Base-by-base conservation (phyloP, 2,888 invertebrate species). In the Blastobasis adustella region DNA sequence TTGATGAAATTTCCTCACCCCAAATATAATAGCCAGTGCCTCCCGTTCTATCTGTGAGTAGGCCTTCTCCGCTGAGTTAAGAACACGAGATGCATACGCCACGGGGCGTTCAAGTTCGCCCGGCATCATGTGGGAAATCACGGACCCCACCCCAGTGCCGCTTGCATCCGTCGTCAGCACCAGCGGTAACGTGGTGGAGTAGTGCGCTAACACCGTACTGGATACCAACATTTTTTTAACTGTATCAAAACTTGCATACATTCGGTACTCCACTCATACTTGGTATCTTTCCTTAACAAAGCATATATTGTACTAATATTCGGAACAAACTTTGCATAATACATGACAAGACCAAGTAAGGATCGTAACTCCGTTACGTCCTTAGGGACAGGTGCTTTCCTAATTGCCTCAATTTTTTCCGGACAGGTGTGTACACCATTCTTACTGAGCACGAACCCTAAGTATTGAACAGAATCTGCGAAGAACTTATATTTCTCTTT, bases 341-440 rank as follows among this genome's bases (percentile, higher is more conserved):
- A 64, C 60, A 61, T 64, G 0, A 53, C 47, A 41, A 60, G 37
- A 0, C 62, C 62, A 8, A 63, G 45, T 41, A 63, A 66, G 0
- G 62, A 43, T 1, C 60, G 37, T n/a, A 62, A 37, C 23, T 66
- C 63, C 0, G 57, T 46, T 0, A 62, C 45, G 50, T 60, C 61
- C 0, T 45, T 56, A 1, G 58, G 60, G 6, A 46, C 36, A 1
- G 54, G 46, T 0, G 45, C 45, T 0, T 54, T 49, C 6, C 23
- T 47, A 5, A 60, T 59, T 4, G 58, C 57, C 2, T 54, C 37
- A 9, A 62, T 23, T 46, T 62, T 60, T 1, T 56, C 54, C 0
- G 55, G 54, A 10, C 57, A 57, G 0, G 58, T 60, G 6, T 58
- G 56, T 9, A 62, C 52, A 0, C 59, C 58, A 7, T 58, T 36